Percentiles rank a stretch among this genome's conserved stretches.
Conservation (phyloP, 2,888 invertebrate genomes). For the Sepioteuthis lessoniana region DNA sequence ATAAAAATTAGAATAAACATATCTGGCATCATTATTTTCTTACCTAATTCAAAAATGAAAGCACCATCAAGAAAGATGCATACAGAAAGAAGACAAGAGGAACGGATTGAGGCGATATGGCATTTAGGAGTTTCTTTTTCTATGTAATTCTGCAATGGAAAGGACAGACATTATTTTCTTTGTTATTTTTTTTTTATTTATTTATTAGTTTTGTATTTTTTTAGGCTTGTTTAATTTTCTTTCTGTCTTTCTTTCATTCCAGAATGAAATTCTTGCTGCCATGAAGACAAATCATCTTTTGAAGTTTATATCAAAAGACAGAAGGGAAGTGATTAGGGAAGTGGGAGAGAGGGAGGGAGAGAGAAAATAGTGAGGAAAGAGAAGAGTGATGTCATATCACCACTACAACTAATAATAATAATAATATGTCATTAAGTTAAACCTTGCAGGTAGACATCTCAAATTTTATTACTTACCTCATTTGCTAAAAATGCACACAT, state of each 20-base stretch:
- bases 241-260: neutral
- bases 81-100: no score
- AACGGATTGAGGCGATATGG: no score
- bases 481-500: neutral
- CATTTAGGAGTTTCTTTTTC: neutral
- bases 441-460: neutral
- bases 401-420: neutral
- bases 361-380: neutral
- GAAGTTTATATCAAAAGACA: conserved; percentile 33
- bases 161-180: neutral
- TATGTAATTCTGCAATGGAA: no score
- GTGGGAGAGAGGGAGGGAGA: neutral
- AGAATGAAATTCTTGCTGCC: neutral
- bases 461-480: neutral
- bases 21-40: no score
- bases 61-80: no score
- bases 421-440: neutral
- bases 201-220: neutral
- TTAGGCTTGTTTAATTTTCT: neutral
- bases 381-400: neutral
- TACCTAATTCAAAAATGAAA: conserved; percentile 11
- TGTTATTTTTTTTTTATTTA: neutral
- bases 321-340: neutral
- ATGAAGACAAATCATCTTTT: neutral
- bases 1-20: neutral